A percentile compares a stretch with the other conserved stretches of the same genome.
phyloP scores from a whole-genome alignment of 2,113 vertebrate species.

The Crotalus helleri region DNA sequence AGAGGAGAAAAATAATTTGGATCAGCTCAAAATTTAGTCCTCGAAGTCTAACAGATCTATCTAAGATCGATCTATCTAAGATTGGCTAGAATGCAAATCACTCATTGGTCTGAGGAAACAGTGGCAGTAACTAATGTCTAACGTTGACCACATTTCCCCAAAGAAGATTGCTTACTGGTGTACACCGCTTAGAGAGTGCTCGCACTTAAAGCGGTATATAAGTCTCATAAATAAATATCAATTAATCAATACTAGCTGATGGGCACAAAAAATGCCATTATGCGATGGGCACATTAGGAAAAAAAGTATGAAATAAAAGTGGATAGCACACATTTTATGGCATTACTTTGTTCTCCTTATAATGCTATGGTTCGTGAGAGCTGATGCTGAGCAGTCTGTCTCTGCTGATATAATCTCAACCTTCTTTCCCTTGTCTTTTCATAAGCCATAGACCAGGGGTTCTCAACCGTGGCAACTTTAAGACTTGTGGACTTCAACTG shows the following conservation, averaged over 20 bases:
- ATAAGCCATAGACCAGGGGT: too few relatives aligned
- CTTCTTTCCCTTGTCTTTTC: neutral
- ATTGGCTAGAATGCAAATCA: slow-evolving; percentile 61
- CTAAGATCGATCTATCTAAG: slow-evolving; percentile 7
- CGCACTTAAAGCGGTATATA: too few relatives aligned
- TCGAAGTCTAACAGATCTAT: neutral
- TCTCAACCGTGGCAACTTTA: too few relatives aligned
- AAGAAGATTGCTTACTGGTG: too few relatives aligned
- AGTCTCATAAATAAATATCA: too few relatives aligned
- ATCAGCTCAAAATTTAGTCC: neutral
- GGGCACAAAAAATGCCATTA: neutral
- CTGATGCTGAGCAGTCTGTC: too few relatives aligned
- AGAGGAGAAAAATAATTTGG: neutral
- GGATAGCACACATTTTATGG: neutral
- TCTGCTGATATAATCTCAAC: neutral
- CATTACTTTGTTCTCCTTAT: neutral
- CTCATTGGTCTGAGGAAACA: slow-evolving; percentile 65
- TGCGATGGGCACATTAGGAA: neutral
- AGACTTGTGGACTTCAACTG: too few relatives aligned
- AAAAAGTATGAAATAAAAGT: neutral
- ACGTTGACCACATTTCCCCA: neutral
- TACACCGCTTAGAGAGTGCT: too few relatives aligned
- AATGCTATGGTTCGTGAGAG: neutral
- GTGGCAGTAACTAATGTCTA: slow-evolving; percentile 47
- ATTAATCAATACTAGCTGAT: neutral